Conservation (phyloP, 2,797 vertebrate species). For the Trematomus bernacchii region DNA sequence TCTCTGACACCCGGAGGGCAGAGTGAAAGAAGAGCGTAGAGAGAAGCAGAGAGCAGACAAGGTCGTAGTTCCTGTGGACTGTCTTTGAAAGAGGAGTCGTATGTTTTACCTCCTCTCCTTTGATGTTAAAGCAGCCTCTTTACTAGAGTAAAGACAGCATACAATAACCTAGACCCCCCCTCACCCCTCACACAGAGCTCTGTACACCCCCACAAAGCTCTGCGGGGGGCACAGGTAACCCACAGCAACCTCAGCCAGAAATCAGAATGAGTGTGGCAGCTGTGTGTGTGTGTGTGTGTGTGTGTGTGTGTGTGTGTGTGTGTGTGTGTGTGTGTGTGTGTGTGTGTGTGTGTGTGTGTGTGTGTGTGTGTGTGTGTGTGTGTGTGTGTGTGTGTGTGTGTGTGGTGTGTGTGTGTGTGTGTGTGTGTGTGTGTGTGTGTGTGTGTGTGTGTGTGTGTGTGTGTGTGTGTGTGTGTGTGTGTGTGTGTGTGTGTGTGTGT, state of each 20-base stretch:
- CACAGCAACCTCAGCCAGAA: slow-evolving; percentile 72
- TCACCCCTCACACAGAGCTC: slow-evolving; percentile 44
- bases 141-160: slow-evolving; percentile 69
- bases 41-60: slow-evolving; percentile 72
- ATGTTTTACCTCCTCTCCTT: slow-evolving; percentile 73
- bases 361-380: slow-evolving; percentile 11
- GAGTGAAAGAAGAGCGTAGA: slow-evolving; percentile 63
- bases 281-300: slow-evolving; percentile 17
- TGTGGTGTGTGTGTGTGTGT: slow-evolving; percentile 19
- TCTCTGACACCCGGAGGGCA: slow-evolving; percentile 66
- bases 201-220: slow-evolving; percentile 63
- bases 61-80: slow-evolving; percentile 74
- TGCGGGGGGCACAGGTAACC: slow-evolving; percentile 73
- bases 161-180: slow-evolving; percentile 70
- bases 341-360: slow-evolving; percentile 6
- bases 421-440: slow-evolving; percentile 18
- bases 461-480: slow-evolving; percentile 22
- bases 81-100: slow-evolving; percentile 80
- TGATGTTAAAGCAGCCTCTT: slow-evolving; percentile 83
- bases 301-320: slow-evolving; percentile 18
- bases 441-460: slow-evolving; percentile 17
- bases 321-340: slow-evolving; percentile 13
- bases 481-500: slow-evolving; percentile 18
- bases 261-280: slow-evolving; percentile 77
- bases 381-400: slow-evolving; percentile 16